A percentile compares a stretch with the other conserved stretches of the same genome.
Evolutionary conservation across 2,113 vertebrate genomes (phyloP).

Genomic region (Podilymbus podiceps): DNA sequence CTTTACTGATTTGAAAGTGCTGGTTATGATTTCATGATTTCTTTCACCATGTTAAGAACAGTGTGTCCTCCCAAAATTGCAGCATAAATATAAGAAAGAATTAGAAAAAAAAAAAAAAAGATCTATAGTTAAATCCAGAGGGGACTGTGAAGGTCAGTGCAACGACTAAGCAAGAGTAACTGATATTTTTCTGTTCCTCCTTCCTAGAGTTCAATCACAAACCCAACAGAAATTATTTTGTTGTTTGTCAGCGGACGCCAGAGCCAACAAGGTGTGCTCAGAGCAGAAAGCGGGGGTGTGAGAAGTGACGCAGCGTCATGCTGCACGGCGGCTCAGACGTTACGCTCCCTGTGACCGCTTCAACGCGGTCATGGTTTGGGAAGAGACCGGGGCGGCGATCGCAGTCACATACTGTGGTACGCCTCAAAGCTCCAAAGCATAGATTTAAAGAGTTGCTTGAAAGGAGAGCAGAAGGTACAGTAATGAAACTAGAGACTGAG

Average conservation of each 20-base stretch:
- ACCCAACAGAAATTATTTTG: not conserved
- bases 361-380: not conserved
- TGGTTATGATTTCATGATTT: not conserved
- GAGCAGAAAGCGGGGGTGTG: not conserved
- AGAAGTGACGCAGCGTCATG: not conserved
- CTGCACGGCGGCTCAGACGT: not conserved
- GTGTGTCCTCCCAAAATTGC: not conserved
- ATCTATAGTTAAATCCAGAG: not conserved
- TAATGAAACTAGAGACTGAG: conserved; percentile 53
- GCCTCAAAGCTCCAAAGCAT: not conserved
- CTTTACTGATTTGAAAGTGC: not conserved
- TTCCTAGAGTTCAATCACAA: not conserved
- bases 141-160: not conserved
- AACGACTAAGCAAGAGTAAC: not conserved
- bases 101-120: not conserved
- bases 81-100: not conserved
- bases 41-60: not conserved
- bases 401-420: not conserved
- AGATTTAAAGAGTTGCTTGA: not conserved
- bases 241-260: not conserved
- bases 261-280: not conserved
- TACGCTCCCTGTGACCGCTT: not conserved
- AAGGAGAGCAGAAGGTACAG: conserved; percentile 52
- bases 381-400: not conserved
- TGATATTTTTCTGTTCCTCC: not conserved